Evolutionary conservation across 2,113 vertebrate species (phyloP).

Genomic region (Saccopteryx bilineata): DNA sequence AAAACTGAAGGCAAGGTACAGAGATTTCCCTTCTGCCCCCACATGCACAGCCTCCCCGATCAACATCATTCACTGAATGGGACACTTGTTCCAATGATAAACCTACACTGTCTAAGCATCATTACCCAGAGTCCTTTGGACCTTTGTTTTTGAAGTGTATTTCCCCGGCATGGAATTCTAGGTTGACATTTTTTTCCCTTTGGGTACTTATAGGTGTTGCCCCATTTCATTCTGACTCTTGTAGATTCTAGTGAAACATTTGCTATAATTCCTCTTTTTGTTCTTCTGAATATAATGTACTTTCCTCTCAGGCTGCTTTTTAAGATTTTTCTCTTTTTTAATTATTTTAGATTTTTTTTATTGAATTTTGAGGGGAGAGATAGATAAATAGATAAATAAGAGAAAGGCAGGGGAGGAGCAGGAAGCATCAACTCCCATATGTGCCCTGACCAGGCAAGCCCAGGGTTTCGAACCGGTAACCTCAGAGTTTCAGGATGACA

Average conservation of each 20-base stretch:
- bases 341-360: too few species aligned
- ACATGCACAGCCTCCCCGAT: not conserved
- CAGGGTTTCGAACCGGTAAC: too few species aligned
- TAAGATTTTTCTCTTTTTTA: not conserved
- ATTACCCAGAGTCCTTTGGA: not conserved
- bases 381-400: too few species aligned
- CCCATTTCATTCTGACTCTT: not conserved
- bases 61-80: not conserved
- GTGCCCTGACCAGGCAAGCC: too few species aligned
- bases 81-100: too few species aligned
- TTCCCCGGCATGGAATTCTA: not conserved
- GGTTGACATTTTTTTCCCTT: not conserved
- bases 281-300: not conserved
- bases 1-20: not conserved
- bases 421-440: too few species aligned
- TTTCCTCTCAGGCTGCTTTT: not conserved
- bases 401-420: too few species aligned
- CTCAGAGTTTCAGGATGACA: too few species aligned
- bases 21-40: not conserved
- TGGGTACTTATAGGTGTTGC: not conserved
- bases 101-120: too few species aligned
- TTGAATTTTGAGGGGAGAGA: too few species aligned
- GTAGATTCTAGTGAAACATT: not conserved
- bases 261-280: not conserved
- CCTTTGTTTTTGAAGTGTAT: not conserved